Base-by-base conservation (phyloP, 2,888 invertebrate genomes). In the Drosophila macrospina region DNA sequence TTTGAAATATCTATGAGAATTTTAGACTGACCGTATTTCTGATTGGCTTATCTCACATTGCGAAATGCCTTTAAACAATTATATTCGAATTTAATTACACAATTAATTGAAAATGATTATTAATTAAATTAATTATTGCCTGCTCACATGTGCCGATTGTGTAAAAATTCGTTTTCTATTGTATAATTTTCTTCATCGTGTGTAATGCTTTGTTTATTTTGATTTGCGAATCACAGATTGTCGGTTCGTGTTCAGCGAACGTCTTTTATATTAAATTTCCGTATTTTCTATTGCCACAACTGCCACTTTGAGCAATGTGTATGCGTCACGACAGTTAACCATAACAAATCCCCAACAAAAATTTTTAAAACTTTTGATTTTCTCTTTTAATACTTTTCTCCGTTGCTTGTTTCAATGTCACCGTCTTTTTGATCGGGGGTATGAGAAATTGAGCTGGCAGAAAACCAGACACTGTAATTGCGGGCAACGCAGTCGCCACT, bases 401-500 rank as follows among this genome's bases (percentile, higher is more conserved):
- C 45, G 13, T 16, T 32, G 41, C 20, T 30, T 65, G 41, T 65
- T 76, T 74, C 78, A 76, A 82, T 82, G 76, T 76, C 80, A 79
- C 28, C 75, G 56, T 55, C 57, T 41, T 20, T 60, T 50, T 44
- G 32, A 39, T 51, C 34, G 51, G 10, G 59, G 26, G n/a, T n/a
- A n/a, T n/a, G n/a, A n/a, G n/a, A n/a, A 34, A 26, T 41, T 16
- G 42, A 52, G 59, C 34, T 73, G 64, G 59, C 63, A 60, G 32
- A 57, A 69, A 67, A 68, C 79, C 74, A 81, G 81, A 78, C 78
- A 60, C 65, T 64, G 65, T 74, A 78, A 74, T 78, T 80, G 78
- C 62, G 52, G 66, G 69, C 67, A 59, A 50, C 59, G 51, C 30
- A 32, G 52, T 52, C 37, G 62, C 62, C 62, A 75, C 52, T 75